phyloP scores from a whole-genome alignment of 1,140 invertebrate species.

The Nasonia giraulti region DNA sequence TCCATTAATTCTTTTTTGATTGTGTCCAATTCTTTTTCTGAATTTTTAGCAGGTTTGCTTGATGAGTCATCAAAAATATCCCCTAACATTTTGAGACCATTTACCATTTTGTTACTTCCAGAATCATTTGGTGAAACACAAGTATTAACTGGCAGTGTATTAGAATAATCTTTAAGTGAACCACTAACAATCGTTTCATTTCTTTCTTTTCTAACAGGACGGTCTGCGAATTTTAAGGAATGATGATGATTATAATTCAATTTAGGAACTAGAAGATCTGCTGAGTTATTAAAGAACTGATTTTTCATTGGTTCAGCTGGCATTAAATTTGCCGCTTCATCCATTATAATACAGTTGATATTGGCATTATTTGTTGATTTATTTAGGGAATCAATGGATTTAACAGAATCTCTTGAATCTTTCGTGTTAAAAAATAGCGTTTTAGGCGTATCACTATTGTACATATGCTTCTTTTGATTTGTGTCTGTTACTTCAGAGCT shows the following conservation, averaged over 20 bases:
- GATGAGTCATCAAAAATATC: neutral
- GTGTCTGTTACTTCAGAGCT: neutral
- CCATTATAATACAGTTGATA: neutral
- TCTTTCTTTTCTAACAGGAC: conserved; percentile 28
- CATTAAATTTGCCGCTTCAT: neutral
- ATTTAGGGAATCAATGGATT: neutral
- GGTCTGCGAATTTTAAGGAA: neutral
- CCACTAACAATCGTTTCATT: conserved; percentile 38
- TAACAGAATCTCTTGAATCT: neutral
- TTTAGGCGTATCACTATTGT: neutral
- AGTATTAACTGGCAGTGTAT: neutral
- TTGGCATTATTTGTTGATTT: neutral
- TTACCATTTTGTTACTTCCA: neutral
- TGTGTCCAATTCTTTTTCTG: neutral
- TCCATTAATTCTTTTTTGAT: conserved; percentile 13
- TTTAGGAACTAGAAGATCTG: conserved; percentile 2
- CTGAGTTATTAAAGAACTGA: neutral
- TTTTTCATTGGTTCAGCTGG: neutral
- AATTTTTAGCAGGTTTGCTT: neutral
- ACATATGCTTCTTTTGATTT: conserved; percentile 18
- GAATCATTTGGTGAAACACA: neutral
- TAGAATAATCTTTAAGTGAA: conserved; percentile 6
- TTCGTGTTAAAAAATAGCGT: neutral
- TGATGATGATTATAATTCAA: neutral
- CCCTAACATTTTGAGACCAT: neutral